Percentiles rank a stretch among this genome's conserved stretches.
Evolutionary conservation across 2,888 invertebrate species (phyloP).

Genomic region (Muscina levida): DNA sequence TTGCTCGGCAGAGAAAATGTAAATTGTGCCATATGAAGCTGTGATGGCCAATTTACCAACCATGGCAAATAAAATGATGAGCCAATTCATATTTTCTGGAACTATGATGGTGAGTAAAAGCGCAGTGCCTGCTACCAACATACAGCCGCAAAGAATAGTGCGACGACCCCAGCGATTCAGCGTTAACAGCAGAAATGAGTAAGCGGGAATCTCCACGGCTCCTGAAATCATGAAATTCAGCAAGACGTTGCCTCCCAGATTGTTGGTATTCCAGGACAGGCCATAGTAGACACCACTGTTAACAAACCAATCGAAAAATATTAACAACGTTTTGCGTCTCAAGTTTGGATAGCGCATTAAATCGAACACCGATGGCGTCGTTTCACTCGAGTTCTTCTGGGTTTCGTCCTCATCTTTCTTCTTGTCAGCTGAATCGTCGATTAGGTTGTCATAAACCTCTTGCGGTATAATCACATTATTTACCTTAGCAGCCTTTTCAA

Average conservation of each 20-base stretch:
- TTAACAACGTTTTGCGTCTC: constrained; percentile 83
- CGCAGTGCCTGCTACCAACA: constrained; percentile 84
- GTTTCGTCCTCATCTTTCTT: constrained; percentile 71
- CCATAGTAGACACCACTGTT: constrained; percentile 90
- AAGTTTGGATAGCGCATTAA: constrained; percentile 84
- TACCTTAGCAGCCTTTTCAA: constrained; percentile 84
- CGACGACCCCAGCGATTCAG: constrained; percentile 88
- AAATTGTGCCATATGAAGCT: constrained; percentile 87
- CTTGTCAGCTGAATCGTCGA: constrained; percentile 79
- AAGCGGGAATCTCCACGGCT: constrained; percentile 88
- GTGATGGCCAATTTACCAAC: constrained; percentile 87
- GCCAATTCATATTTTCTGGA: constrained; percentile 82
- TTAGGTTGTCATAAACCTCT: constrained; percentile 82
- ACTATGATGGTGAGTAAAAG: constrained; percentile 83
- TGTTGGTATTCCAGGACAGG: constrained; percentile 88
- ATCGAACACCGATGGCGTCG: constrained; percentile 82
- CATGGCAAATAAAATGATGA: constrained; percentile 85
- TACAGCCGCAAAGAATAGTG: constrained; percentile 85
- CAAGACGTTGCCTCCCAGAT: constrained; percentile 87
- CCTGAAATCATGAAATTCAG: constrained; percentile 88
- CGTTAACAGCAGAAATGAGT: constrained; percentile 83
- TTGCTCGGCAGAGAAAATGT: constrained; percentile 87
- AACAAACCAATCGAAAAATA: constrained; percentile 90
- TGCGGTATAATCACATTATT: constrained; percentile 83
- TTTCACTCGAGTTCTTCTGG: constrained; percentile 58